phyloP scores from a whole-genome alignment of 2,797 vertebrate species.

The Chiroxiphia lanceolata region DNA sequence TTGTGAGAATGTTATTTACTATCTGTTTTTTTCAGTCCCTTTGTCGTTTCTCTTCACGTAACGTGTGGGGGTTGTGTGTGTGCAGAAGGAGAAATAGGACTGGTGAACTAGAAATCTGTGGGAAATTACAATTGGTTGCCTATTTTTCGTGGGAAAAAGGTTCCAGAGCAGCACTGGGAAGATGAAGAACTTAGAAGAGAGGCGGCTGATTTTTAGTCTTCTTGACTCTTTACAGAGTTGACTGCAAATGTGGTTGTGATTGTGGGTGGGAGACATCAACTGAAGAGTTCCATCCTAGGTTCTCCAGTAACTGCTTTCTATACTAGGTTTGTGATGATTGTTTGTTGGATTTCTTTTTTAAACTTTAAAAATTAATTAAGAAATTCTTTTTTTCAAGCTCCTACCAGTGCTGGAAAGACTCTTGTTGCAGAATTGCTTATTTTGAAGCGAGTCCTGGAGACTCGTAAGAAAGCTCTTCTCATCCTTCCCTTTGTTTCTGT shows the following conservation, averaged over 20 bases:
- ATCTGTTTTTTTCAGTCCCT: neutral
- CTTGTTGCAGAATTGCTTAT: conserved; percentile 95
- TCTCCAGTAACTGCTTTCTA: neutral
- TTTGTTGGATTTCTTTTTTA: neutral
- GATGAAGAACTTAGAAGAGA: neutral
- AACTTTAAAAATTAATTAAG: neutral
- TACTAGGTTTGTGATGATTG: neutral
- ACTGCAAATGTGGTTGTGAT: neutral
- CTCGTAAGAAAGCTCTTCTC: conserved; percentile 90
- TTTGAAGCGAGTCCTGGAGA: conserved; percentile 92
- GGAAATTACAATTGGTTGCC: neutral
- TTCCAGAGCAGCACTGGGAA: neutral
- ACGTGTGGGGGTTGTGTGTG: neutral
- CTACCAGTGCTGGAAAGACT: conserved; percentile 97
- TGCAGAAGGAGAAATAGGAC: neutral
- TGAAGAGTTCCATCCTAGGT: neutral
- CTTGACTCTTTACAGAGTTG: neutral
- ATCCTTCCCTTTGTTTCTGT: conserved; percentile 97
- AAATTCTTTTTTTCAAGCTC: conserved; percentile 68
- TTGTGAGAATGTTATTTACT: neutral
- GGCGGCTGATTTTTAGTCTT: neutral
- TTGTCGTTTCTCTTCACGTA: neutral
- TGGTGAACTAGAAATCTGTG: neutral
- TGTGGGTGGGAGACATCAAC: neutral
- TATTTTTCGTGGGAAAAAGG: neutral